Evolutionary conservation across 1,140 invertebrate species (phyloP), one percentile per base, ranked within the genome.

Genomic region (Agrypnia vestita): DNA sequence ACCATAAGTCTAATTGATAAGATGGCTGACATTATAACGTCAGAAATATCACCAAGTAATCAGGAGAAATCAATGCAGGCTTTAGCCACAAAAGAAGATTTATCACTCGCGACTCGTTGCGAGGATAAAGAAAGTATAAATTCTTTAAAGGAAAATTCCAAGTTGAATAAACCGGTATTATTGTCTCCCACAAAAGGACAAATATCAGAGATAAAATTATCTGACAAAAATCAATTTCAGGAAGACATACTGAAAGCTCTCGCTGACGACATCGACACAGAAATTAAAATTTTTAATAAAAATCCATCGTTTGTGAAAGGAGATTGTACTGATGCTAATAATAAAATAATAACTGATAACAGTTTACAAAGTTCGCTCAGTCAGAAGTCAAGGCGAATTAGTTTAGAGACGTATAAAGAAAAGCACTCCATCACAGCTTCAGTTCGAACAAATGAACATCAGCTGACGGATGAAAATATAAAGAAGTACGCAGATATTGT

Each of bases 181-280:
- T 35, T 35, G 6, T 35, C 25, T 35, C 25, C 25, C 25, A 35
- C 25, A 6, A 35, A 35, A 35, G 25, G 25, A 35, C 25, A 6
- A 35, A 35, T 53, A 59, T 51, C 12, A 47, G 35, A 19, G 15
- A 17, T 47, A 44, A 13, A 47, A 1, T 15, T 21, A 10, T 46
- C 11, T 15, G 47, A 71, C 13, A 12, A 6, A 10, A n/a, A 72
- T 13, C 51, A 61, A 62, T 76, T 82, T 10, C 86, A 90, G 86
- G 88, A 89, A 59, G 89, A 90, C 76, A 88, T 90, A 67, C 84
- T 90, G 79, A 86, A 89, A 85, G 89, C 89, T 15, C 83, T 90
- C 6, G 89, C 88, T 82, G 88, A 89, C 76, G 82, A 83, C 56
- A 64, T 76, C 10, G 64, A 35, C 13, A 47, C 76, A 43, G 51